Evolutionary conservation across 2,797 vertebrate species (phyloP), one percentile per base, ranked within the genome.

Genomic region (Chaetophractus vellerosus): DNA sequence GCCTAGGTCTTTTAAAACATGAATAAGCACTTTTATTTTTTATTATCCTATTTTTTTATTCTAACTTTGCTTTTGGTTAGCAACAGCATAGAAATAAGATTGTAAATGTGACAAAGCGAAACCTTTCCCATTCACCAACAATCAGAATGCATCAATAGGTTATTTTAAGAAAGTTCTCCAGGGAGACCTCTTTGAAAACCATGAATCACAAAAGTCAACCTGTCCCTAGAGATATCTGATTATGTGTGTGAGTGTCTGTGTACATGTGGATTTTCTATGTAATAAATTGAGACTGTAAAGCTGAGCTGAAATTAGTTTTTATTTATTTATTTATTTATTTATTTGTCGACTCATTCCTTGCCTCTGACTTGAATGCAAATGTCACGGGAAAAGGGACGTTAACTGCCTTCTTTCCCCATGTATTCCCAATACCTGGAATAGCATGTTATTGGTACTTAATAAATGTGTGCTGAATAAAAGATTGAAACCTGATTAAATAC

Each of bases 81-180:
- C 16, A 19, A 68, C 8, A 14, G 6, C 24, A 10, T 63, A 59
- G 18, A 50, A 38, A 33, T 45, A 66, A 31, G 31, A 52, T 69
- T 91, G 93, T 61, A 26, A 88, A 83, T 83, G 36, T 48, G 28
- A 74, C 9, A n/a, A 28, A 3, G 88, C 28, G 18, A 64, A 90
- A 5, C 16, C n/a, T 64, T 90, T 64, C 28, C 18, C 9, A 15
- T 69, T 93, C 64, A 16, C 7, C 69, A 84, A 87, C 9, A 55
- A 66, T 92, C 31, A 36, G 24, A 41, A 1, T 64, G 16, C 11
- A 33, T 33, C 19, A 16, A 6, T 45, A n/a, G 55, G 26, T 79
- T 52, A 88, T 48, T 78, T 94, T 80, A 75, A 79, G n/a, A 21
- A n/a, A n/a, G 2, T 55, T 84, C 24, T 83, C 75, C 33, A 11